Base-by-base conservation (phyloP, 2,888 invertebrate genomes). In the Pandemis corylana region DNA sequence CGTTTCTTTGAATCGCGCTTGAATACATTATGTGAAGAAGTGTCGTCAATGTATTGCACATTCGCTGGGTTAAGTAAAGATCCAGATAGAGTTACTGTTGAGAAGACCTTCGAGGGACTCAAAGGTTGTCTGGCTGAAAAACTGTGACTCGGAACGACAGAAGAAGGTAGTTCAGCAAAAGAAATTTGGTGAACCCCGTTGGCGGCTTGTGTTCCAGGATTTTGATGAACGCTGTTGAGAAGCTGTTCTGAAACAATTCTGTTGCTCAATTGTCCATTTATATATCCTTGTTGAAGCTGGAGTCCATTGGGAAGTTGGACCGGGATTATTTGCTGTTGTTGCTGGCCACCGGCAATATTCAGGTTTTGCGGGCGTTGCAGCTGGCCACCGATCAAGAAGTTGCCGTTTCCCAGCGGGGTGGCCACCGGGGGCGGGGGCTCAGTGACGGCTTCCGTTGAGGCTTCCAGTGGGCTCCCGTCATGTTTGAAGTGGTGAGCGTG, bases 401-500 rank as follows among this genome's bases (percentile, higher is more conserved):
- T 95, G 28, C 95, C 95, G 76, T 94, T 94, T 59, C 94, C 94
- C 1, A 94, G 78, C 1, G 93, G 92, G 1, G 89, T 90, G 1
- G 93, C 80, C 76, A 91, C 88, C 0, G 92, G 93, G 28, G 93
- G 89, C 0, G 96, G 94, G 0, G 91, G 88, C 46, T 95, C 95
- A 0, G 95, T 94, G 0, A 94, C 94, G 0, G 95, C 93, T 62
- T 96, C 95, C 0, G 96, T 94, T 9, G 96, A 90, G 3, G 96
- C 94, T 10, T 95, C 95, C 13, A 96, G 87, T 15, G 95, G 95
- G 15, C 93, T 94, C 0, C 97, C 97, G 78, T 97, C 96, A 84
- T 97, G 97, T 82, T 96, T 96, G 84, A 96, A 97, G 82, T 97
- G 97, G 85, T 97, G 97, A 0, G 96, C 97, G 89, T 98, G 97